Percentiles rank a stretch among this genome's conserved stretches.
phyloP scores from a whole-genome alignment of 2,113 vertebrate species.

The Siniperca chuatsi region DNA sequence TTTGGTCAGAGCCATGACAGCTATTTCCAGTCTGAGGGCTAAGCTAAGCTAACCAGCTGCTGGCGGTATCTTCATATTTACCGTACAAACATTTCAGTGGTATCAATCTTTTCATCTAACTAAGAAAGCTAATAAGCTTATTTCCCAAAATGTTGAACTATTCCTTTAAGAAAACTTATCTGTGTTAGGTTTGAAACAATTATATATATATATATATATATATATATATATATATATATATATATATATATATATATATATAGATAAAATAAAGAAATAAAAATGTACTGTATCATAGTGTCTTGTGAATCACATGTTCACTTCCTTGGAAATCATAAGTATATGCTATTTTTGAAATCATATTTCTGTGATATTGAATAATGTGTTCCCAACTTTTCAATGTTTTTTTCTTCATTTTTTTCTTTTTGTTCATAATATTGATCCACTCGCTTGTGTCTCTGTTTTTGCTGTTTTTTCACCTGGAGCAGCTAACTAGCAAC shows the following conservation, averaged over 20 bases:
- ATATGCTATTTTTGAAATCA: not conserved
- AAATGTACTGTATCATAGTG: not conserved
- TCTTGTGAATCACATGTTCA: not conserved
- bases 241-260: no score
- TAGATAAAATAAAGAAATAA: not conserved
- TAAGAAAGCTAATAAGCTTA: not conserved
- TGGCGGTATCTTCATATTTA: not conserved
- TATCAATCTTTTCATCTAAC: not conserved
- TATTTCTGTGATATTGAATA: not conserved
- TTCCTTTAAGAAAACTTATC: not conserved
- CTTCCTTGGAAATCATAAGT: not conserved
- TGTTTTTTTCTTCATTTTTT: not conserved
- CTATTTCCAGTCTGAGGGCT: not conserved
- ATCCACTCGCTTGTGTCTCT: not conserved
- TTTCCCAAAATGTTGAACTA: not conserved
- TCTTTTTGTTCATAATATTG: not conserved
- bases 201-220: no score
- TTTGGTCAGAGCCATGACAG: not conserved
- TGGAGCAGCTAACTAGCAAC: slow-evolving; percentile 29
- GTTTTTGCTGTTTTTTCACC: slow-evolving; percentile 21
- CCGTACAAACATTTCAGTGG: not conserved
- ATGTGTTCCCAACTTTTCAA: not conserved
- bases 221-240: no score
- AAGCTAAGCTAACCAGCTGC: not conserved
- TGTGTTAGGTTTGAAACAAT: not conserved